Evolutionary conservation across 2,113 vertebrate genomes (phyloP).

Genomic region (Heterotis niloticus): DNA sequence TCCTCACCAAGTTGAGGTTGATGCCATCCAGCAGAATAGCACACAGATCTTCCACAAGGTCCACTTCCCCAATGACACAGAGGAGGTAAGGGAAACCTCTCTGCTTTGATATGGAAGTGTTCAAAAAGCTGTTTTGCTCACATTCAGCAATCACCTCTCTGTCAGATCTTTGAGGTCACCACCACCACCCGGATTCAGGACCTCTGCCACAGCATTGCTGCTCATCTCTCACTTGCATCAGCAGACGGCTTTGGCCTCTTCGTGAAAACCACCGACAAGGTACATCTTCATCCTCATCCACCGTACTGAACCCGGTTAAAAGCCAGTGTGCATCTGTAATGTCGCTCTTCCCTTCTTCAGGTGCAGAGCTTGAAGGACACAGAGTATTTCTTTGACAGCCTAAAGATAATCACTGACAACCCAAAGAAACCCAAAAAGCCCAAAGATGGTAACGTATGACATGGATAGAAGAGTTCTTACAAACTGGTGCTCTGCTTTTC

Average conservation of each 20-base stretch:
- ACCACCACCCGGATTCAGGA: conserved; percentile 75
- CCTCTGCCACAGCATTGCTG: conserved; percentile 68
- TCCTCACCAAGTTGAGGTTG: conserved; percentile 84
- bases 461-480: neutral
- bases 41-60: conserved; percentile 84
- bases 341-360: conserved; percentile 52
- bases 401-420: conserved; percentile 86
- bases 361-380: conserved; percentile 85
- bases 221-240: conserved; percentile 70
- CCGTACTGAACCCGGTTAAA: neutral
- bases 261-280: conserved; percentile 89
- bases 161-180: conserved; percentile 76
- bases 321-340: neutral
- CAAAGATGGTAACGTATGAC: conserved; percentile 72
- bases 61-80: conserved; percentile 79
- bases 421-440: conserved; percentile 72
- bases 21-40: conserved; percentile 80
- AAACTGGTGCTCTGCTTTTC: neutral
- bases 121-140: neutral
- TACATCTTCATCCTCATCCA: conserved; percentile 38
- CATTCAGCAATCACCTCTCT: neutral
- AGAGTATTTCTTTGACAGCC: conserved; percentile 92
- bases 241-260: conserved; percentile 91
- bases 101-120: neutral
- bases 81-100: conserved; percentile 63